Percentiles rank a stretch among this genome's conserved stretches.
phyloP scores from a whole-genome alignment of 2,888 invertebrate genomes.

The Neoaliturus tenellus region DNA sequence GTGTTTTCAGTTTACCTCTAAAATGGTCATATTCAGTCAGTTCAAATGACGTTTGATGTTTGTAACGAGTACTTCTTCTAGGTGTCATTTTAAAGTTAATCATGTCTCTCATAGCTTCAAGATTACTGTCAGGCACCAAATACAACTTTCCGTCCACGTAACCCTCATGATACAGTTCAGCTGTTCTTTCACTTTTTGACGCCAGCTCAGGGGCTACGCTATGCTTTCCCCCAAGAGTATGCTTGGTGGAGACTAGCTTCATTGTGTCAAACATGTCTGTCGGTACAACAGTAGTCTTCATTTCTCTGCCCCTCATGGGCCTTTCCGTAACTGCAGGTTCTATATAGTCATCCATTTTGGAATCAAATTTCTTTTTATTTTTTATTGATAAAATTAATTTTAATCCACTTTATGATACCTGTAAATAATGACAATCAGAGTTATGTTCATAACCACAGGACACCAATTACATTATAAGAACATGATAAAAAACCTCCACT shows the following conservation, averaged over 20 bases:
- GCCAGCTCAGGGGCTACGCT: neutral
- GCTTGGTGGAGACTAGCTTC: neutral
- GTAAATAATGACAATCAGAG: neutral
- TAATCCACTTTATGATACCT: neutral
- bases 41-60: conserved; percentile 37
- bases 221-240: neutral
- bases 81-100: conserved; percentile 42
- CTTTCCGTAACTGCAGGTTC: neutral
- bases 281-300: neutral
- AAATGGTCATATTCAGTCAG: conserved; percentile 32
- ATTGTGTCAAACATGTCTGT: conserved; percentile 26
- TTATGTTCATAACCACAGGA: too few relatives aligned
- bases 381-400: neutral
- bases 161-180: conserved; percentile 19
- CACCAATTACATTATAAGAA: too few relatives aligned
- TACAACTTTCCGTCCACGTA: conserved; percentile 36
- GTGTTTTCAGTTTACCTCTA: neutral
- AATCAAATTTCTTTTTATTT: neutral
- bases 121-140: conserved; percentile 33
- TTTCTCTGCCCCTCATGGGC: conserved; percentile 44
- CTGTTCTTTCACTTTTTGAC: neutral
- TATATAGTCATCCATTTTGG: conserved; percentile 19
- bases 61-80: conserved; percentile 36
- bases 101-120: conserved; percentile 43
- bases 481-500: too few relatives aligned